These are phyloP conservation scores for Dryococelus australis DNA, from an alignment of 2,888 invertebrate genomes.

Conservation along the genomic window DNA sequence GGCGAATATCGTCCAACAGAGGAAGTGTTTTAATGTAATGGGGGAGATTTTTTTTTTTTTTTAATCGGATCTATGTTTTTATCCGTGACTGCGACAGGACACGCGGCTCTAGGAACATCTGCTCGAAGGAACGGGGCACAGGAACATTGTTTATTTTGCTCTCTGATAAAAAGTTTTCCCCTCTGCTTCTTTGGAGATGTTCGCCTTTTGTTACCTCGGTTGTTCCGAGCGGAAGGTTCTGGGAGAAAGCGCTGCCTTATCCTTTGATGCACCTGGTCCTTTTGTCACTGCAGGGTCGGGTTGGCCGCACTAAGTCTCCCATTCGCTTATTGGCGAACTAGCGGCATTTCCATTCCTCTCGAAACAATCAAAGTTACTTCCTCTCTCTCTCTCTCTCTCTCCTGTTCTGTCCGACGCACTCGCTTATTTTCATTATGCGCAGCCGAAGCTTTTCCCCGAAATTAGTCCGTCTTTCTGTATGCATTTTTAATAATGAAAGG, in stretches of 20 bases:
- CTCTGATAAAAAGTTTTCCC: background rate
- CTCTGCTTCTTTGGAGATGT: background rate
- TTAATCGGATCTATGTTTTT: no score
- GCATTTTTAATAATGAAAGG: background rate
- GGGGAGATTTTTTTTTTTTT: no score
- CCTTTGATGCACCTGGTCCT: conserved; percentile 4
- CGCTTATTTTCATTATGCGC: conserved; percentile 1
- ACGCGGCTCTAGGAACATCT: background rate
- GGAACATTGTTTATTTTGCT: background rate
- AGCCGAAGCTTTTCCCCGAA: background rate
- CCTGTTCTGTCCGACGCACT: background rate
- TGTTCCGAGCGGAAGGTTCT: background rate
- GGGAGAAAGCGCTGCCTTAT: background rate
- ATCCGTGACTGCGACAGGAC: no score
- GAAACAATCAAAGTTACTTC: background rate
- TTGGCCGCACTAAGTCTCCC: background rate
- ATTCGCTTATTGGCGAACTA: background rate
- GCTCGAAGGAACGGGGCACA: background rate
- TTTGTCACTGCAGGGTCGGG: background rate
- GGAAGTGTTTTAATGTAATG: no score
- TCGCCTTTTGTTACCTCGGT: background rate
- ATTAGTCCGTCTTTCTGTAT: background rate
- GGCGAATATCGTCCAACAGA: no score
- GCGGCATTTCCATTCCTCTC: background rate
- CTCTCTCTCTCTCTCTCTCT: background rate